A percentile compares a stretch with the other conserved stretches of the same genome.
Conservation (phyloP, 2,888 invertebrate species). For the Lobophora halterata region DNA sequence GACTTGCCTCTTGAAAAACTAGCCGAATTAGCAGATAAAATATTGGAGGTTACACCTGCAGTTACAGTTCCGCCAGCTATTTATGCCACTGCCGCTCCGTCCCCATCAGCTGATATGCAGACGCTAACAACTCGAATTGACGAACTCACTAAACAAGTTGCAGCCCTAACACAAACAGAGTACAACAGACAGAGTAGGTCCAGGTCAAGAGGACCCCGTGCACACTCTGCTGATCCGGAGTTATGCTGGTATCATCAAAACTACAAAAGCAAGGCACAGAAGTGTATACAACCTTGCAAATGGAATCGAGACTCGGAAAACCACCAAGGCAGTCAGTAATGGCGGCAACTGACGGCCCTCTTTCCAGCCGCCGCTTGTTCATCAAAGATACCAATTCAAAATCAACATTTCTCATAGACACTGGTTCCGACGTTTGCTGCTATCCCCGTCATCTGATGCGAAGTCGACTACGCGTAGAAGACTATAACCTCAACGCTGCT, state of each 20-base stretch:
- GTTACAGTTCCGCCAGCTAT: constrained; percentile 7
- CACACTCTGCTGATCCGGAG: background rate
- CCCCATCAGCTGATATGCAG: constrained; percentile 10
- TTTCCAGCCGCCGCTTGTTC: constrained; percentile 33
- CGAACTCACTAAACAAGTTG: too few species aligned
- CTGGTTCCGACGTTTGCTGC: constrained; percentile 20
- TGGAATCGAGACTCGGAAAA: constrained; percentile 20
- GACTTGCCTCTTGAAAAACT: background rate
- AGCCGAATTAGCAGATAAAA: background rate
- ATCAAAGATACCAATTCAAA: constrained; percentile 31
- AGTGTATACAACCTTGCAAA: background rate
- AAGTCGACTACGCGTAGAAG: background rate
- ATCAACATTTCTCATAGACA: constrained; percentile 23
- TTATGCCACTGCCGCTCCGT: constrained; percentile 12
- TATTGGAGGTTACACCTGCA: background rate
- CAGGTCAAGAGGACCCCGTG: background rate
- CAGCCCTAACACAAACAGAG: background rate
- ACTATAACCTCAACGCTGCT: constrained; percentile 5
- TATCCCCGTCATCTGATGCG: constrained; percentile 14
- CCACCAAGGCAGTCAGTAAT: constrained; percentile 32
- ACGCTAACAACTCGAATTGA: background rate
- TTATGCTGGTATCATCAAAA: constrained; percentile 26
- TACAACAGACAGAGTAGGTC: background rate
- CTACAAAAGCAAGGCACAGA: constrained; percentile 17
- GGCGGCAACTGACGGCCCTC: constrained; percentile 28